These are phyloP conservation scores for Periparus ater DNA, from an alignment of 2,797 vertebrate species.

Conservation along the genomic window DNA sequence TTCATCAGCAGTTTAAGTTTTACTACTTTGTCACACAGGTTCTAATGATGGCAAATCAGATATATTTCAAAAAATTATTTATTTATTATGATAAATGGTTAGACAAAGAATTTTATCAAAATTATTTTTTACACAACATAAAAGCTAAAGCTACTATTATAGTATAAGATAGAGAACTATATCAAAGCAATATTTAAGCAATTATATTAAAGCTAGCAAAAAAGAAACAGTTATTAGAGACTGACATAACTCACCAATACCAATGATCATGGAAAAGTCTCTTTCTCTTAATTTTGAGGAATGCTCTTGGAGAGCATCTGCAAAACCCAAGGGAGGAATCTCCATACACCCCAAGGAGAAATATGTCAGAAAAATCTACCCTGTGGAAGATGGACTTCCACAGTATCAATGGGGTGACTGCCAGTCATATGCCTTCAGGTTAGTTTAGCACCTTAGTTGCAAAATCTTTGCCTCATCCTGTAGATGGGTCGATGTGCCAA, in stretches of 20 bases:
- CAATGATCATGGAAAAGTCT: accelerated
- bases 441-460: neutral
- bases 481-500: no score
- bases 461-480: neutral
- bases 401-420: neutral
- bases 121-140: neutral
- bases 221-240: neutral
- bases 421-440: no score
- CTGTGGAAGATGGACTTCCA: neutral
- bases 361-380: neutral
- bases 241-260: neutral
- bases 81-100: neutral
- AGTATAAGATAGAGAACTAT: neutral
- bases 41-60: neutral
- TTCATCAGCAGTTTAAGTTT: neutral
- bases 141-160: neutral
- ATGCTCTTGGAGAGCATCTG: neutral
- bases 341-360: neutral
- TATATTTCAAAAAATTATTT: no score
- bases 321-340: neutral
- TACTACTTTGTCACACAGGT: accelerated
- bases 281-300: neutral
- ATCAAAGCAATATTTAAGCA: neutral
- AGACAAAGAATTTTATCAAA: neutral
- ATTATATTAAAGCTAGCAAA: neutral